A percentile compares a stretch with the other conserved stretches of the same genome.
Evolutionary conservation across 2,797 vertebrate genomes (phyloP).

Genomic region (Scleropages formosus): DNA sequence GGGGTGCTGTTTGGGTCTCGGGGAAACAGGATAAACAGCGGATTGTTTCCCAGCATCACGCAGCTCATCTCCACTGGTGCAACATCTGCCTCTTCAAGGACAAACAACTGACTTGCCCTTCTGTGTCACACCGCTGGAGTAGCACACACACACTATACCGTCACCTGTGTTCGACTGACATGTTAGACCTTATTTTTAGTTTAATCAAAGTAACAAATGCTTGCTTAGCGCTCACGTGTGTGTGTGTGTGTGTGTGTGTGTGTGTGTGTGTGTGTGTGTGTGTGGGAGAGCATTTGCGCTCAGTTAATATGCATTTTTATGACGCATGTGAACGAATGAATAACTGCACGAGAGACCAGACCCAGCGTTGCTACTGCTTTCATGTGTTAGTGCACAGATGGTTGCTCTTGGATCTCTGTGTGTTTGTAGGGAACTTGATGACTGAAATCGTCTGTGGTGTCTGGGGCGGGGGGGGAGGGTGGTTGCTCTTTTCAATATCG

Average conservation of each 20-base stretch:
- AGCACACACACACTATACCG: background rate
- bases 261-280: conserved; percentile 35
- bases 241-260: conserved; percentile 31
- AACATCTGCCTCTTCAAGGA: background rate
- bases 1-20: too few relatives aligned
- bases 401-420: background rate
- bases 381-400: background rate
- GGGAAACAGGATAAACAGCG: too few relatives aligned
- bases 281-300: background rate
- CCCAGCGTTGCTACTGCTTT: background rate
- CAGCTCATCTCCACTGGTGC: background rate
- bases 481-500: background rate
- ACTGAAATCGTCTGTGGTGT: too few relatives aligned
- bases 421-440: background rate
- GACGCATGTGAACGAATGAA: too few relatives aligned
- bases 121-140: conserved; percentile 17
- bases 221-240: conserved; percentile 6
- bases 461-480: background rate
- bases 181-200: background rate
- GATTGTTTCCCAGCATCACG: too few relatives aligned
- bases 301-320: background rate
- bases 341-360: too few relatives aligned
- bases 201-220: conserved; percentile 9
- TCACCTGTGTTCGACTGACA: background rate
- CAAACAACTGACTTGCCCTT: too few relatives aligned